These are phyloP conservation scores for Thunnus albacares DNA, from an alignment of 2,797 vertebrate species.

Conservation along the genomic window DNA sequence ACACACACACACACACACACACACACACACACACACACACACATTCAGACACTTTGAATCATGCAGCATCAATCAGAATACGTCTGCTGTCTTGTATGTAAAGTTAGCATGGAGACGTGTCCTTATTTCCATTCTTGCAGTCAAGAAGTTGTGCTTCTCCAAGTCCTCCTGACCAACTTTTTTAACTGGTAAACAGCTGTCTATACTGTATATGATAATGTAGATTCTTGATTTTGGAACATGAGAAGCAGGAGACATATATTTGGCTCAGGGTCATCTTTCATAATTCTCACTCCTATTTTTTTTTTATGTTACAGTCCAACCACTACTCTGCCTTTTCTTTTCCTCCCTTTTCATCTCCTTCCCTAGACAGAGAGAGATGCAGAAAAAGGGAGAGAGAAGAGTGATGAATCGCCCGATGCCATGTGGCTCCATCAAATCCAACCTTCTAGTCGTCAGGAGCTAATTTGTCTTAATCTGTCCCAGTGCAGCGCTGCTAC, in stretches of 20 bases:
- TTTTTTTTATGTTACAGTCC: constrained; percentile 23
- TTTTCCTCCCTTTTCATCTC: constrained; percentile 23
- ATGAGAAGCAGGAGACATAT: constrained; percentile 17
- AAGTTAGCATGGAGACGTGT: constrained; percentile 17
- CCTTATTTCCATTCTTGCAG: constrained; percentile 40
- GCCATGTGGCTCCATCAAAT: constrained; percentile 73
- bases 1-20: neutral
- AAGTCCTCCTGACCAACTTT: constrained; percentile 33
- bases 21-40: neutral
- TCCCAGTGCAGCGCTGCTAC: constrained; percentile 64
- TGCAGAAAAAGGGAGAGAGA: constrained; percentile 31
- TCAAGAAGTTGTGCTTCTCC: constrained; percentile 28
- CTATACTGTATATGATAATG: neutral
- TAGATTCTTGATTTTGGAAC: constrained; percentile 28
- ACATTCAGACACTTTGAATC: constrained; percentile 23
- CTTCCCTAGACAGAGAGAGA: constrained; percentile 27
- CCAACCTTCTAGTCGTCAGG: constrained; percentile 59
- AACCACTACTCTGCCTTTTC: constrained; percentile 28
- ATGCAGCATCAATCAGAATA: constrained; percentile 52
- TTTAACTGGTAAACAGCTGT: constrained; percentile 11
- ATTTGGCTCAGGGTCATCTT: neutral
- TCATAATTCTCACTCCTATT: neutral
- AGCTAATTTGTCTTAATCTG: constrained; percentile 80
- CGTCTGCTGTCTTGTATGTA: constrained; percentile 13
- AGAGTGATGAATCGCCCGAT: constrained; percentile 57